Evolutionary conservation across 1,140 invertebrate genomes (phyloP), one percentile per base, ranked within the genome.

Genomic region (Halotydeus destructor): DNA sequence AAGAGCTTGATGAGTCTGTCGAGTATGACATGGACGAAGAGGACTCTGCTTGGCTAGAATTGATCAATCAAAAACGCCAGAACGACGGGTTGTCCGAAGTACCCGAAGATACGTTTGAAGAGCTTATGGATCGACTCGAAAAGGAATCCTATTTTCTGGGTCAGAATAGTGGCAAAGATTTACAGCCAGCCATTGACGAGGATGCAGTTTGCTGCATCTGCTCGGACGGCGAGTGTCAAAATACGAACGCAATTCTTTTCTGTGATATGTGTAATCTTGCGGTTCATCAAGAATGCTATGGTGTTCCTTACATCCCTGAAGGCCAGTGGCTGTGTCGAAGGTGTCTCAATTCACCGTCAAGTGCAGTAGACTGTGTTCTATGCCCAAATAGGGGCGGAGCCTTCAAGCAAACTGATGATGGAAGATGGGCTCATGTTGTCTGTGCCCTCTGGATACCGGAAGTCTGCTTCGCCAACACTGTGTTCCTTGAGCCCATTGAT

Each of bases 181-280:
- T 49, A 34, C 46, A 44, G 28, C 50, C 45, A 23, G 74, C 80
- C 8, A 82, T 91, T 12, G 86, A 94, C 57, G 88, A 96, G 56
- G 89, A 97, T 68, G 89, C 89, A 11, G 88, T 97, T 1, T 98
- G 93, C 59, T 93, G 83, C 55, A 94, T 98, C 50, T 75, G 71
- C 55, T 64, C 69, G 57, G 73, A 75, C 57, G 91, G 91, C 9
- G 89, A 97, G 57, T 97, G 89, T 62, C 79, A 89, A 55, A 94
- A 94, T 57, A 84, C 81, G 45, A 96, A 96, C 60, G 79, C 82
- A 26, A 84, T 84, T 53, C 66, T 98, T 25, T 98, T 98, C 61
- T 98, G 93, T 67, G 93, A 98, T 64, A 96, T 97, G 86, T 98
- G 91, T 61, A 97, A 98, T 64, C 64, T 98, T 23, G 86, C 91